phyloP scores from a whole-genome alignment of 1,140 invertebrate genomes.

The Musca domestica region DNA sequence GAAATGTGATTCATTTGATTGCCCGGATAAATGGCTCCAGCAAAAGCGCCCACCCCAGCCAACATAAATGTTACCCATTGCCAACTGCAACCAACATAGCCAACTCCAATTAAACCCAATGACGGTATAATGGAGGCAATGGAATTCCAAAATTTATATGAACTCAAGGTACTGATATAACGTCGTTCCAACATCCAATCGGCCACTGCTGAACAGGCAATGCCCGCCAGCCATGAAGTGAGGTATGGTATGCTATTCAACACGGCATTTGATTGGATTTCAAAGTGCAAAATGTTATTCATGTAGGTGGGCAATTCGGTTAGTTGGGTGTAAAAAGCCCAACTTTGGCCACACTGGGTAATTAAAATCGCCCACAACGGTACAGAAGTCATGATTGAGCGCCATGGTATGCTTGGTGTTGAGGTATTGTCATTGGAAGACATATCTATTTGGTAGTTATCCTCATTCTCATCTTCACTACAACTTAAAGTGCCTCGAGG shows the following conservation, averaged over 20 bases:
- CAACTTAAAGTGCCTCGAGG: constrained; percentile 22
- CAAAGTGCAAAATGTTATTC: constrained; percentile 85
- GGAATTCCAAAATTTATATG: constrained; percentile 75
- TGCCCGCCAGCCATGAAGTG: constrained; percentile 67
- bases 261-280: constrained; percentile 79
- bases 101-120: constrained; percentile 70
- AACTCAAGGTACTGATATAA: constrained; percentile 63
- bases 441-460: not conserved
- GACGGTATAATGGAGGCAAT: constrained; percentile 73
- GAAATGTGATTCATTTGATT: constrained; percentile 88
- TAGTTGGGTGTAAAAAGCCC: constrained; percentile 93
- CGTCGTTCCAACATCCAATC: constrained; percentile 67
- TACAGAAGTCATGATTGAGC: constrained; percentile 71
- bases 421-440: constrained; percentile 33
- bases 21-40: constrained; percentile 73
- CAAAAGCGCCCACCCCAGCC: constrained; percentile 68
- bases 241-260: constrained; percentile 80
- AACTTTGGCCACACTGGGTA: constrained; percentile 88
- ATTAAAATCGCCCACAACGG: constrained; percentile 85
- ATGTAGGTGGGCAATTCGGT: constrained; percentile 93
- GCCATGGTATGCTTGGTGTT: constrained; percentile 64
- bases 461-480: constrained; percentile 1
- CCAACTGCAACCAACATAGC: constrained; percentile 74
- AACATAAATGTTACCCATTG: constrained; percentile 69
- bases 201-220: constrained; percentile 68